Evolutionary conservation across 2,797 vertebrate genomes (phyloP).

Genomic region (Cynopterus sphinx): DNA sequence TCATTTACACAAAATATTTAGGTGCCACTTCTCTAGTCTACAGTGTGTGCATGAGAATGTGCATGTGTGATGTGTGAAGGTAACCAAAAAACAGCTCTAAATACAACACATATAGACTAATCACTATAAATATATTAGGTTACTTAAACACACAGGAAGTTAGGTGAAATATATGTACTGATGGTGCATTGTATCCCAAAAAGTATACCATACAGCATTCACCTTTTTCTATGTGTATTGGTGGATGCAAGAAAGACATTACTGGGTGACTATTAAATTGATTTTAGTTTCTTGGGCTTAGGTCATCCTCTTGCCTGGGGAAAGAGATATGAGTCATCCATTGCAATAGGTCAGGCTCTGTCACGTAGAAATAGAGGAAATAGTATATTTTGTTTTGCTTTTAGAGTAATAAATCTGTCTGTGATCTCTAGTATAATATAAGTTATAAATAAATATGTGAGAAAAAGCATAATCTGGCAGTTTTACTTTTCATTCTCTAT

Average conservation of each 20-base stretch:
- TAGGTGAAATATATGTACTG: background rate
- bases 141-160: background rate
- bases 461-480: background rate
- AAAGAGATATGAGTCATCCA: background rate
- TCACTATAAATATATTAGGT: background rate
- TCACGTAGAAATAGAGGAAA: background rate
- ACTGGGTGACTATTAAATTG: background rate
- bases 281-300: background rate
- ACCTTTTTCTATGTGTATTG: background rate
- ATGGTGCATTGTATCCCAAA: background rate
- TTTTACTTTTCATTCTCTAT: background rate
- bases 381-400: background rate
- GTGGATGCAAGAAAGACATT: background rate
- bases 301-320: background rate
- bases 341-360: background rate
- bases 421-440: background rate
- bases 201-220: background rate
- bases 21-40: background rate
- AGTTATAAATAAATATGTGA: background rate
- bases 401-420: background rate
- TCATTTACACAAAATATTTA: background rate
- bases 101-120: background rate
- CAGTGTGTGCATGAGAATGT: background rate
- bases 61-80: background rate
- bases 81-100: background rate